Evolutionary conservation across 92 coral and sea anemone genomes (phyloP), one percentile per base, ranked within the genome.

Genomic region (Phenganax marumi): DNA sequence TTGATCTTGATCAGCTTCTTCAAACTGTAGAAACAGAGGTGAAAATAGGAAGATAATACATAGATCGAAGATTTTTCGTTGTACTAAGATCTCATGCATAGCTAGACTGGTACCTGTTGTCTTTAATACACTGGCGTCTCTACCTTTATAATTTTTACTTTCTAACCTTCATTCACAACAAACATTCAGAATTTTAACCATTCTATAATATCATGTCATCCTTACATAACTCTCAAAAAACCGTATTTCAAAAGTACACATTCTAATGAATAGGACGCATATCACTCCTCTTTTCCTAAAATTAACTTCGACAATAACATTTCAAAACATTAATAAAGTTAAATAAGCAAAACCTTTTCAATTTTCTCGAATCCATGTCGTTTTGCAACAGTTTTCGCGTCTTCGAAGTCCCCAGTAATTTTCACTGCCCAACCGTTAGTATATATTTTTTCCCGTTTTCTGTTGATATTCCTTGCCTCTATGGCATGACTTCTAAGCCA

Each of bases 351-450:
- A 57, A 96, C 99, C 85, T 92, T 90, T 68, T 96, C 92, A 48
- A 91, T 89, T 79, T 85, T 92, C 54, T 91, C 92, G 81, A 96
- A 96, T 75, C 99, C 99, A 86, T 96, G 91, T n/a, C 90, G 89
- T 79, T 89, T 82, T 12, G 99, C 99, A 26, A 96, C 85, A 84
- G 86, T 83, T 72, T 86, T 90, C 75, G 99, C 99, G 25, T 85
- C 85, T 55, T 90, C 89, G 43, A 92, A 79, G 23, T 97, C 97
- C 4, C 99, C 99, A 39, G 84, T 86, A 51, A 92, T 90, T 70
- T 80, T 88, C 63, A 96, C 91, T 25, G 99, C 99, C 99, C 99
- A 96, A 52, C 97, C 99, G 86, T 96, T 96, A 68, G 99, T 92
- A 84, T 65, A 96, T 81, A 92, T 85, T 77, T 85, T 92, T 64